phyloP scores from a whole-genome alignment of 37 sponge, comb jelly and placozoan species.

The Aplysina aerophoba region DNA sequence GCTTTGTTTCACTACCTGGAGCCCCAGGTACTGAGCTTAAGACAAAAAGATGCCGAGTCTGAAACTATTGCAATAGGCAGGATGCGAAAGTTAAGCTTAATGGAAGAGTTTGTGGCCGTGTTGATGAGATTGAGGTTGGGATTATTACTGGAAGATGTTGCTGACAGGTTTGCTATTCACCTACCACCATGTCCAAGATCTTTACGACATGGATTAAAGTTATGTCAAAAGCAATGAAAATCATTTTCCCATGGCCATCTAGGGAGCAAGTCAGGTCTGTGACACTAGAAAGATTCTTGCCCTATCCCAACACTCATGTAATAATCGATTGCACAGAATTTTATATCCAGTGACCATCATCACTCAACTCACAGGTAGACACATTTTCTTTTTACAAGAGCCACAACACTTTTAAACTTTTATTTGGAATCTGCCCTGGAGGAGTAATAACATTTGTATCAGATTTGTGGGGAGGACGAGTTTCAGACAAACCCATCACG shows the following conservation, averaged over 20 bases:
- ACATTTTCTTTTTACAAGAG: conserved; percentile 63
- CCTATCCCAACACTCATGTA: conserved; percentile 8
- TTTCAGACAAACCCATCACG: conserved; percentile 52
- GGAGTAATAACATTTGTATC: conserved; percentile 63
- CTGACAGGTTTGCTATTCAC: too few relatives aligned
- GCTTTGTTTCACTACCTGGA: not conserved
- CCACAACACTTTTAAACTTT: conserved; percentile 56
- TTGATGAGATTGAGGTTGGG: too few relatives aligned
- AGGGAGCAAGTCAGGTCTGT: not conserved
- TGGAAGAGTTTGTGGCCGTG: too few relatives aligned
- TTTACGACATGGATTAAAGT: too few relatives aligned
- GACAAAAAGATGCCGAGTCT: not conserved
- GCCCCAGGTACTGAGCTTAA: not conserved
- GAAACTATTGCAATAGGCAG: too few relatives aligned
- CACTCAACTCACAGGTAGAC: conserved; percentile 25
- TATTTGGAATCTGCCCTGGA: conserved; percentile 59
- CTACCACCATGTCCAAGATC: too few relatives aligned
- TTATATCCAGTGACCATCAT: conserved; percentile 43
- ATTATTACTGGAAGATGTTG: too few relatives aligned
- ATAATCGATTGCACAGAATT: conserved; percentile 58
- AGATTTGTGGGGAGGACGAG: conserved; percentile 42
- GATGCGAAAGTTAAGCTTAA: too few relatives aligned
- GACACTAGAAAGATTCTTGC: not conserved
- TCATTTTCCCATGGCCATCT: conserved; percentile 5
- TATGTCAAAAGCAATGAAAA: too few relatives aligned